These are phyloP conservation scores for Drosophila acutilabella DNA, from an alignment of 2,888 invertebrate species.

Conservation along the genomic window DNA sequence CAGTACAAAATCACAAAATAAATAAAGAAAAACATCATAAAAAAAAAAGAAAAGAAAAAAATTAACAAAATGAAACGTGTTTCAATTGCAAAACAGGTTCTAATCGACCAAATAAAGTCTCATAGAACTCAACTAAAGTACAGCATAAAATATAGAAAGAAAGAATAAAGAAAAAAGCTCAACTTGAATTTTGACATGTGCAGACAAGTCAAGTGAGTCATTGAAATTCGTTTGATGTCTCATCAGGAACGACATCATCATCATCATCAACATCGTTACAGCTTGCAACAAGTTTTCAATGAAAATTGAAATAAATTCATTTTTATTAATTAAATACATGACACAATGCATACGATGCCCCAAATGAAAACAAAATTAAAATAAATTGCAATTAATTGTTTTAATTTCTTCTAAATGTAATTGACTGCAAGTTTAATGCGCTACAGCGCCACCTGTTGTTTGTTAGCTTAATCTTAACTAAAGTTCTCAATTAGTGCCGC, in stretches of 20 bases:
- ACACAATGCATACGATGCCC: conserved; percentile 8
- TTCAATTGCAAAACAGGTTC: conserved; percentile 66
- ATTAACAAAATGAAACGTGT: conserved; percentile 58
- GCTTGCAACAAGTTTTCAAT: conserved; percentile 6
- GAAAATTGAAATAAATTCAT: conserved; percentile 9
- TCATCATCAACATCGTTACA: conserved; percentile 18
- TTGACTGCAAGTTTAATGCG: not conserved
- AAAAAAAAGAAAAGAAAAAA: not conserved
- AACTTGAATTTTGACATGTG: conserved; percentile 35
- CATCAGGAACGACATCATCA: conserved; percentile 12
- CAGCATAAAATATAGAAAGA: not conserved
- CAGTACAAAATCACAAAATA: conserved; percentile 24
- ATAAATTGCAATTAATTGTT: conserved; percentile 18
- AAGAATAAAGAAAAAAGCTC: conserved; percentile 2
- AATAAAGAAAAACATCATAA: not conserved
- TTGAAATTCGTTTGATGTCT: conserved; percentile 37
- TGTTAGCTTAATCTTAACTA: not conserved
- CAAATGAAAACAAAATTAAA: conserved; percentile 9
- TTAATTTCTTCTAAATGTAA: not conserved
- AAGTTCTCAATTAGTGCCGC: not conserved
- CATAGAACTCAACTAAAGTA: conserved; percentile 10
- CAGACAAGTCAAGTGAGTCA: conserved; percentile 42
- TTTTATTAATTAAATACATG: conserved; percentile 15
- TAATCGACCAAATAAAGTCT: conserved; percentile 20
- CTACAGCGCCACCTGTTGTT: conserved; percentile 14